Evolutionary conservation across 2,113 vertebrate genomes (phyloP), one percentile per base, ranked within the genome.

Genomic region (Nyctereutes procyonoides): DNA sequence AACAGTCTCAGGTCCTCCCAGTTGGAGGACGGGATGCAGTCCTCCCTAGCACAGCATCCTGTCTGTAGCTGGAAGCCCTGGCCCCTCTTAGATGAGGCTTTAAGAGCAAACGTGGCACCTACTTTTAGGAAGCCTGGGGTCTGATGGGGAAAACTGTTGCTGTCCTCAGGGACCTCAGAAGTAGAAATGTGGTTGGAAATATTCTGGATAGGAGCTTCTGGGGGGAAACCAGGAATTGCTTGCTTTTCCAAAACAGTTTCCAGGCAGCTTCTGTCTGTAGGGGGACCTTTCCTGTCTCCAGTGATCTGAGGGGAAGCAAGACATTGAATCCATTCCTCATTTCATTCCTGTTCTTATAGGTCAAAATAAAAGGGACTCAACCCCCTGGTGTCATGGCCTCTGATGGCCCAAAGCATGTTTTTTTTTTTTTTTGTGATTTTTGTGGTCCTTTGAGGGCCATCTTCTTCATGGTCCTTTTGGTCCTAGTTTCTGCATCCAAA

Each of bases 171-270:
- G 76, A 53, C 20, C 28, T 51, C 53, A 58, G 65, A 82, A 88
- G 91, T 90, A 92, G 92, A 93, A 81, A 81, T 22, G 5, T 48
- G 38, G 4, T 43, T 88, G 84, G 13, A 92, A 89, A 80, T 55
- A 87, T 43, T 48, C 76, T 51, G 35, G 73, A 51, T 58, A 81
- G 88, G 62, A 56, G 76, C 82, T 95, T 87, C 51, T 19, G 32
- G 56, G 58, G 22, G 55, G 55, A 88, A 87, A 24, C 0, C 58
- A 63, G 73, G 38, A 96, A 95, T n/a, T 69, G 24, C 53, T 51
- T 76, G n/a, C 38, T 79, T 92, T 82, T 30, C 62, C 53, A 51
- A 90, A 98, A 96, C 58, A 28, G 22, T 71, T 89, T 95, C 60
- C 28, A 84, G 81, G 65, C 63, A 92, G 83, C 53, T 5, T 63